Evolutionary conservation across 2,797 vertebrate species (phyloP), one percentile per base, ranked within the genome.

Genomic region (Spheniscus humboldti): DNA sequence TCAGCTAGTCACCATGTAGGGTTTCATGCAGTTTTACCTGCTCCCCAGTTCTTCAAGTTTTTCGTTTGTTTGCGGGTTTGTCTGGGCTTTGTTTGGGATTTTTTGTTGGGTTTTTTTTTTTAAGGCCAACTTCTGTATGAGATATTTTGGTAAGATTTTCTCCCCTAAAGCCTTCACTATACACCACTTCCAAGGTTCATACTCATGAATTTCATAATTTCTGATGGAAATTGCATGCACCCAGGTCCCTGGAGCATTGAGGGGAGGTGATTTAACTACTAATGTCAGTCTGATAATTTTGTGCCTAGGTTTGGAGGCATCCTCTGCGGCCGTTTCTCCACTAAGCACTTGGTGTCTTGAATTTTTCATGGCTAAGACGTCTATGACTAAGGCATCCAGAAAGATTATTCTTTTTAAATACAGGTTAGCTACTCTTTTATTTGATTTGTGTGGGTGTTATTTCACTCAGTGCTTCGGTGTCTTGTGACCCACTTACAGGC

Each of bases 401-500:
- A 94, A 96, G 81, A 92, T 76, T 94, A 92, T 89, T 91, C 52
- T 94, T 91, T 86, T 96, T 97, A 97, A 97, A 95, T 92, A 96
- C 85, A 97, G 75, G 93, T 95, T 97, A 97, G 94, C 50, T 84
- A 66, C 76, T 59, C 76, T 92, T 89, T 96, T 94, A 96, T 95
- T 72, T 86, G 72, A 96, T 96, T 96, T 92, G 82, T 60, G 93
- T 95, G 87, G 94, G 96, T 91, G 96, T 94, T 89, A 94, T 78
- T 96, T 97, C 73, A 59, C 78, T 95, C 93, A 95, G 78, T 0
- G 0, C 72, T 92, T 76, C 4, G 0, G 68, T 53, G 89, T 84
- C 95, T 86, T 97, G 82, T 97, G 95, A 97, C 94, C 97, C 95
- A 96, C 75, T 97, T 97, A 92, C 94, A 96, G 94, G 95, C 78